These are phyloP conservation scores for Parasteatoda tepidariorum DNA, from an alignment of 1,140 invertebrate genomes.

Conservation along the genomic window DNA sequence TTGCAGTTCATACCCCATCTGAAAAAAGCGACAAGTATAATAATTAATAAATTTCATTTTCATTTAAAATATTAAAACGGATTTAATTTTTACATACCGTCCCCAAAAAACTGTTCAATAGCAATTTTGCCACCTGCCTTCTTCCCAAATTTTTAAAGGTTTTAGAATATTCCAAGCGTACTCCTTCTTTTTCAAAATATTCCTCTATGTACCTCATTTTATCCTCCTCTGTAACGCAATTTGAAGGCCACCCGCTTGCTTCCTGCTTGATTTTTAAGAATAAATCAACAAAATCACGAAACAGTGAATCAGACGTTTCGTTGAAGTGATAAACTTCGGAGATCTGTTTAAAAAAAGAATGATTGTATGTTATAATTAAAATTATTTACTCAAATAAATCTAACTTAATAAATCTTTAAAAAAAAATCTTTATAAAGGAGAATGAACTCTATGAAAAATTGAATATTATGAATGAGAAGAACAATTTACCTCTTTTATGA, in stretches of 20 bases:
- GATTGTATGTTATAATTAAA: not conserved
- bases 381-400: not conserved
- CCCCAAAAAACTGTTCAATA: constrained; percentile 62
- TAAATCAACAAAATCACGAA: not conserved
- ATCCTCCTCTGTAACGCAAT: not conserved
- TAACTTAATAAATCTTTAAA: not conserved
- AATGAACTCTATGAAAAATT: no score
- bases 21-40: not conserved
- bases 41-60: not conserved
- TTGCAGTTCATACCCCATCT: not conserved
- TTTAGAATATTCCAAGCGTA: not conserved
- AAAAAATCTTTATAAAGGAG: not conserved
- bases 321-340: no score
- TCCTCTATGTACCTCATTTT: not conserved
- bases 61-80: not conserved
- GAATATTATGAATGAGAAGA: constrained; percentile 62
- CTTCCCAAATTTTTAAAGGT: constrained; percentile 63
- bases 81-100: not conserved
- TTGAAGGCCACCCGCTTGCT: not conserved
- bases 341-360: not conserved
- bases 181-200: not conserved
- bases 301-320: not conserved
- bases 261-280: not conserved
- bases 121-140: constrained; percentile 62
- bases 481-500: constrained; percentile 62